Conservation (phyloP, 1,140 invertebrate genomes). For the Lerema accius region DNA sequence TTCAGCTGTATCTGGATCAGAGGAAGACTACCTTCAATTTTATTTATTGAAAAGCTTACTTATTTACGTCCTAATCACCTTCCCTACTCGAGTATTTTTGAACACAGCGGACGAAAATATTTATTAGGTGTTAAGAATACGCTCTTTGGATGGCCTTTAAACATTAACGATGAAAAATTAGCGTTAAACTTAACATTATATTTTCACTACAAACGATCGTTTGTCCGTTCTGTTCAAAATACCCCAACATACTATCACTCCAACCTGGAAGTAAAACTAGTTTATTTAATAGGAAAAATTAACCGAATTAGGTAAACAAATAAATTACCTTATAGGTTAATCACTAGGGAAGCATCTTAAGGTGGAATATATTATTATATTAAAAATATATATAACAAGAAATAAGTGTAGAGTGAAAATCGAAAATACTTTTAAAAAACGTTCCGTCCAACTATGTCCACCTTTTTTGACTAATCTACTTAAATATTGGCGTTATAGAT, state of each 20-base stretch:
- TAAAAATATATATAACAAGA: conserved; percentile 15
- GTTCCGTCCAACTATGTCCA: conserved; percentile 10
- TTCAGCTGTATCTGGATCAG: conserved; percentile 14
- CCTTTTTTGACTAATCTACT: conserved; percentile 22
- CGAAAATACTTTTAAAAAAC: conserved; percentile 19
- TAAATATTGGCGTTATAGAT: conserved; percentile 23
- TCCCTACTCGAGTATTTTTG: neutral
- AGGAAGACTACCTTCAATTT: conserved; percentile 24
- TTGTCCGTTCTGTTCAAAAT: conserved; percentile 5
- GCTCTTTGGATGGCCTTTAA: too few relatives aligned
- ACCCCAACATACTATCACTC: conserved; percentile 7
- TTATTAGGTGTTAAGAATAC: too few relatives aligned
- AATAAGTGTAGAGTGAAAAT: conserved; percentile 16
- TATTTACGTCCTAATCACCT: neutral
- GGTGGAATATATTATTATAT: conserved; percentile 43
- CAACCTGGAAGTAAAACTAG: conserved; percentile 22
- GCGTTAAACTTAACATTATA: too few relatives aligned
- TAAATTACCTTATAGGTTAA: conserved; percentile 48
- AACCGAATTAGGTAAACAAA: conserved; percentile 28
- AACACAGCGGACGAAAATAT: conserved; percentile 10
- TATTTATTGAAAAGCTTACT: conserved; percentile 11
- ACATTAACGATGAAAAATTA: neutral
- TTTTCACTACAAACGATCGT: too few relatives aligned
- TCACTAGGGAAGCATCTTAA: conserved; percentile 55
- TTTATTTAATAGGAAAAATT: conserved; percentile 22